A percentile compares a stretch with the other conserved stretches of the same genome.
These are phyloP conservation scores for Campylomormyrus tamandua DNA, from an alignment of 2,113 vertebrate species.

Conservation along the genomic window DNA sequence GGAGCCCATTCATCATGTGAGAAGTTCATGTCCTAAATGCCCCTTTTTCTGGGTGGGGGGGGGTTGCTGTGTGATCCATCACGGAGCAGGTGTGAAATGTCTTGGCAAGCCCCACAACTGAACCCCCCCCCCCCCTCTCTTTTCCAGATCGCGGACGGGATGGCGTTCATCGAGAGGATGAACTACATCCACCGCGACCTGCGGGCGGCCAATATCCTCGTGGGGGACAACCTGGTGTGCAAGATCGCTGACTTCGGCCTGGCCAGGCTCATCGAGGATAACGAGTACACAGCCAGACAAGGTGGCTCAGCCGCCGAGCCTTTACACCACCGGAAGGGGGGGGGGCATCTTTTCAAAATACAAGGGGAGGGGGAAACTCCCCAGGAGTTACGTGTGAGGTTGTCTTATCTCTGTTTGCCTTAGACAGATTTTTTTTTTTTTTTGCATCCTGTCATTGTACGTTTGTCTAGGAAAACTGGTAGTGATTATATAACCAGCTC, in stretches of 20 bases:
- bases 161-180: slow-evolving; percentile 98
- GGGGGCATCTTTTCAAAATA: not conserved
- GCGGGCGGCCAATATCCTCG: slow-evolving; percentile 89
- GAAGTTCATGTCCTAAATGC: not conserved
- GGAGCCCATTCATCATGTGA: not conserved
- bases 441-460: not conserved
- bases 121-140: not conserved
- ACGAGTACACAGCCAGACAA: slow-evolving; percentile 92
- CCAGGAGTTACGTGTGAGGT: not conserved
- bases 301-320: slow-evolving; percentile 51
- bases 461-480: not conserved
- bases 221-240: slow-evolving; percentile 89
- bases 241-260: slow-evolving; percentile 95
- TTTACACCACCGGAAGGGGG: not conserved
- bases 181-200: slow-evolving; percentile 97
- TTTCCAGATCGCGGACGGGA: slow-evolving; percentile 83
- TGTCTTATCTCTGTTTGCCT: too few relatives aligned
- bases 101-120: not conserved
- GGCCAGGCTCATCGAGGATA: slow-evolving; percentile 93
- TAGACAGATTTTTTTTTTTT: not conserved
- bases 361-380: not conserved
- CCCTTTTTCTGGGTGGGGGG: not conserved
- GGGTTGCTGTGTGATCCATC: not conserved
- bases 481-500: not conserved
- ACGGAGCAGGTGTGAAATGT: not conserved